Evolutionary conservation across 2,113 vertebrate genomes (phyloP).

Genomic region (Corythoichthys intestinalis): DNA sequence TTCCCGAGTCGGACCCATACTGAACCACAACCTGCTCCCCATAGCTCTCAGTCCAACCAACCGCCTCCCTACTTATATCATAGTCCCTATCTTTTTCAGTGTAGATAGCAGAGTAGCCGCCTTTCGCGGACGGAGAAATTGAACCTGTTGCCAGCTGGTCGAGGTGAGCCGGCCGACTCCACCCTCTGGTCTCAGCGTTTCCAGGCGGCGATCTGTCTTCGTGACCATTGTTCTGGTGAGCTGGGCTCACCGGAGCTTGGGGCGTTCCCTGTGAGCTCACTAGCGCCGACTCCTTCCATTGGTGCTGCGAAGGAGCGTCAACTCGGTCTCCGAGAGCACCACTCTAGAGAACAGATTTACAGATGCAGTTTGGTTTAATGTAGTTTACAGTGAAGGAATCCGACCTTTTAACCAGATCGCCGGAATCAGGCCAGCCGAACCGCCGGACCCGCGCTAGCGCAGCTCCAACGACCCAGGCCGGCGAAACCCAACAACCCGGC

Average conservation of each 20-base stretch:
- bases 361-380: no score
- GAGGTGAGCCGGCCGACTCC: slow-evolving; percentile 67
- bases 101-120: slow-evolving; percentile 83
- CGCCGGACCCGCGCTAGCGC: no score
- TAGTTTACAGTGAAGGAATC: no score
- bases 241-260: slow-evolving; percentile 72
- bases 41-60: slow-evolving; percentile 75
- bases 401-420: no score
- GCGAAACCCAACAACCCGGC: no score
- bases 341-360: slow-evolving; percentile 45
- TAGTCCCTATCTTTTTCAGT: slow-evolving; percentile 85
- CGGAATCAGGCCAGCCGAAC: no score
- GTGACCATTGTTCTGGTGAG: slow-evolving; percentile 73
- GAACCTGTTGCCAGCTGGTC: slow-evolving; percentile 92
- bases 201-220: slow-evolving; percentile 57
- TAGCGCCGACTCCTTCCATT: slow-evolving; percentile 71
- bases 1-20: slow-evolving; percentile 28
- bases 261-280: slow-evolving; percentile 65
- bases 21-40: slow-evolving; percentile 70
- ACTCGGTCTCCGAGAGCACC: slow-evolving; percentile 61
- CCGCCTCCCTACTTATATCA: slow-evolving; percentile 74
- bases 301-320: slow-evolving; percentile 65
- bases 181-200: slow-evolving; percentile 62
- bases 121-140: slow-evolving; percentile 80
- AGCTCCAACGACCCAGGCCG: no score